phyloP scores from a whole-genome alignment of 2,113 vertebrate species.

The Cathartes aura region DNA sequence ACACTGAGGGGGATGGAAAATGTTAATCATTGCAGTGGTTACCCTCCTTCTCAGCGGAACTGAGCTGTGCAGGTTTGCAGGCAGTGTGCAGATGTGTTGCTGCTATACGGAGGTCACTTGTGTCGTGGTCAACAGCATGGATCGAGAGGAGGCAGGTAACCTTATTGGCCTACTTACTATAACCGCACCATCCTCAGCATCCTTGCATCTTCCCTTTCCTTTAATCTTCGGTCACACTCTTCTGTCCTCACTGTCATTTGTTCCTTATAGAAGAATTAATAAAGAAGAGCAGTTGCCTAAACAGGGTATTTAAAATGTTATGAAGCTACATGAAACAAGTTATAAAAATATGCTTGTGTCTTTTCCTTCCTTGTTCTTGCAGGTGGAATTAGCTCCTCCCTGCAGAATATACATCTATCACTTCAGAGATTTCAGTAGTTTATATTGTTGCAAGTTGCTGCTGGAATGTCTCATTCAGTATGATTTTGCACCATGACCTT shows the following conservation, averaged over 20 bases:
- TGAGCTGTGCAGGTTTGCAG: not conserved
- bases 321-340: not conserved
- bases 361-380: not conserved
- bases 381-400: not conserved
- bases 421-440: not conserved
- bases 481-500: not conserved
- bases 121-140: not conserved
- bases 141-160: not conserved
- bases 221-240: not conserved
- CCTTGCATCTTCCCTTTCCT: not conserved
- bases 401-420: not conserved
- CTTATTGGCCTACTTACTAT: not conserved
- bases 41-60: not conserved
- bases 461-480: not conserved
- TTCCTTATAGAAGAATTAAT: not conserved
- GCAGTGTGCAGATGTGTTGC: not conserved
- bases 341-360: not conserved
- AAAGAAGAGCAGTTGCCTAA: not conserved
- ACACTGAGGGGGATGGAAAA: not conserved
- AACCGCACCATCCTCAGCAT: accelerated
- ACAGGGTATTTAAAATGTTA: not conserved
- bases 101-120: not conserved
- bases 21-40: not conserved
- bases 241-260: not conserved
- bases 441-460: not conserved